Conservation (phyloP, 2,797 vertebrate species). For the Apodemus agrarius region DNA sequence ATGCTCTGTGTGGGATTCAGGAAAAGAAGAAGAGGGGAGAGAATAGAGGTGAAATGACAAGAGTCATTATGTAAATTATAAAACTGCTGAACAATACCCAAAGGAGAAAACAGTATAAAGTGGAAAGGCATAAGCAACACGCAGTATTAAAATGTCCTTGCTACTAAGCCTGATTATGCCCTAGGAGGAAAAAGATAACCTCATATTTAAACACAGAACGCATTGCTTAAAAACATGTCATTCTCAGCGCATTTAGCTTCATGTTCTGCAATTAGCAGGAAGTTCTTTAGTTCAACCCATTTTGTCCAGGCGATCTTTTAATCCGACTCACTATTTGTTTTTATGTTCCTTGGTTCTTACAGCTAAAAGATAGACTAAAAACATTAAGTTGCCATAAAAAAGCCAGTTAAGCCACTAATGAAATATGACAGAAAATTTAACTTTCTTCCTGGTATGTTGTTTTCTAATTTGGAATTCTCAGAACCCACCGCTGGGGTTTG, state of each 20-base stretch:
- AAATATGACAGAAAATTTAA: background rate
- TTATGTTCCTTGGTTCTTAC: background rate
- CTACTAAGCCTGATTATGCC: background rate
- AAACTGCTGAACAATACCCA: background rate
- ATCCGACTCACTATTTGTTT: background rate
- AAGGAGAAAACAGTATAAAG: background rate
- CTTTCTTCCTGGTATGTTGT: background rate
- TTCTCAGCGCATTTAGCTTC: background rate
- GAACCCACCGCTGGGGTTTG: slow-evolving; percentile 34
- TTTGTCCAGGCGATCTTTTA: background rate
- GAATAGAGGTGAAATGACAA: background rate
- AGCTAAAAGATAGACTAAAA: background rate
- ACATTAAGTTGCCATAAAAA: background rate
- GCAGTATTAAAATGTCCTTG: background rate
- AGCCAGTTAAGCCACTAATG: slow-evolving; percentile 22
- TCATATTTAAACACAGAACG: background rate
- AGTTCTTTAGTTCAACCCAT: background rate
- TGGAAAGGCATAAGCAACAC: background rate
- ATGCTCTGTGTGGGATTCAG: background rate
- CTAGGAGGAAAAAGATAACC: background rate
- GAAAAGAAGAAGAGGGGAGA: background rate
- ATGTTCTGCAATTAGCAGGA: background rate
- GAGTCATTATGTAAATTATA: background rate
- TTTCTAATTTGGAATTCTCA: slow-evolving; percentile 69
- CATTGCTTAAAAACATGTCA: background rate